phyloP scores from a whole-genome alignment of 2,113 vertebrate genomes.

The Leuciscus idus region DNA sequence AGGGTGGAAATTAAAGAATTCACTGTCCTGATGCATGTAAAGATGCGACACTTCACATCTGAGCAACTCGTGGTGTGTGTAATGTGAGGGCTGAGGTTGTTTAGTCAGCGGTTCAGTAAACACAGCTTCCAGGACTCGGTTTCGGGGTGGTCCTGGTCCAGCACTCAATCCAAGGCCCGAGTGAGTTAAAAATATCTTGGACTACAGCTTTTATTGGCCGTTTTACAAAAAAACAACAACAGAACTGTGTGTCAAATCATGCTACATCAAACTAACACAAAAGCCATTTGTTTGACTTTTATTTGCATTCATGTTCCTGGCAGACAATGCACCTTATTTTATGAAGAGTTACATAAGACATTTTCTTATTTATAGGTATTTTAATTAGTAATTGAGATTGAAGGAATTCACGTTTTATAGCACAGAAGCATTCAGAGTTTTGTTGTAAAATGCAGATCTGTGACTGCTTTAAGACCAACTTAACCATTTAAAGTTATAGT shows the following conservation, averaged over 20 bases:
- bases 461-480: too few species aligned
- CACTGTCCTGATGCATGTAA: background rate
- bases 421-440: too few species aligned
- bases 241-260: background rate
- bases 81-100: background rate
- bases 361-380: background rate
- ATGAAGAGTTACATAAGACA: background rate
- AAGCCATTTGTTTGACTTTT: background rate
- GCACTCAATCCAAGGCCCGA: background rate
- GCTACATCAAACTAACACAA: background rate
- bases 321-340: background rate
- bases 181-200: slow-evolving; percentile 17
- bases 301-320: background rate
- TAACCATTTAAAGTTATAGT: too few species aligned
- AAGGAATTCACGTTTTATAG: background rate
- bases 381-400: background rate
- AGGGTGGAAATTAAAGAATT: background rate
- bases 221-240: background rate
- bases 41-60: background rate
- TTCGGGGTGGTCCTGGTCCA: slow-evolving; percentile 2
- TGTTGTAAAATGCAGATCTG: too few species aligned
- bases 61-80: background rate
- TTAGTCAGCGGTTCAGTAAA: slow-evolving; percentile 6
- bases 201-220: slow-evolving; percentile 2
- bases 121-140: too few species aligned